Evolutionary conservation across 1,140 invertebrate genomes (phyloP), one percentile per base, ranked within the genome.

Genomic region (Anastatus disparis): DNA sequence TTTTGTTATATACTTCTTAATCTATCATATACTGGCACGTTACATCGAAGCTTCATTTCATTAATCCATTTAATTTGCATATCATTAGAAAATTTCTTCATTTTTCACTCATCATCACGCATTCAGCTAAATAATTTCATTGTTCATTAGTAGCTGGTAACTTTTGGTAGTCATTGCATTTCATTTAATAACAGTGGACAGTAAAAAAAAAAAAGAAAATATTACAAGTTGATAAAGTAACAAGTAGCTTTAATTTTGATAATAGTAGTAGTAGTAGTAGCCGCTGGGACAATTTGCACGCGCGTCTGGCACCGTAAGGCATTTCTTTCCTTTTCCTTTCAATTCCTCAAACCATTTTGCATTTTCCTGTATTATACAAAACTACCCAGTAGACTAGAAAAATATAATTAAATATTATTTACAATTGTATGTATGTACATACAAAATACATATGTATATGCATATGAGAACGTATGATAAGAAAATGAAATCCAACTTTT

Each of bases 301-400:
- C 75, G 76, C 75, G 75, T 78, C 77, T 78, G 73, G 77, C 77
- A 78, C 77, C 77, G 73, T 74, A 76, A 31, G 44, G n/a, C 22
- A 9, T 48, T 55, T 50, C 46, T 46, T 48, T n/a, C 48, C 61
- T 24, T 46, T 13, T 29, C n/a, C n/a, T n/a, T n/a, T n/a, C n/a
- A n/a, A n/a, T n/a, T n/a, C n/a, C n/a, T n/a, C n/a, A n/a, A n/a
- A n/a, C n/a, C n/a, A n/a, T n/a, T n/a, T n/a, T n/a, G n/a, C n/a
- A n/a, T n/a, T n/a, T n/a, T n/a, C n/a, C n/a, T n/a, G n/a, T n/a
- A n/a, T n/a, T n/a, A n/a, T n/a, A n/a, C n/a, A n/a, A n/a, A n/a
- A n/a, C n/a, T n/a, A n/a, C n/a, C n/a, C n/a, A n/a, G n/a, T n/a
- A n/a, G n/a, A n/a, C n/a, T n/a, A n/a, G n/a, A n/a, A n/a, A n/a